Evolutionary conservation across 1,140 invertebrate genomes (phyloP).

Genomic region (Drosophila nasuta): DNA sequence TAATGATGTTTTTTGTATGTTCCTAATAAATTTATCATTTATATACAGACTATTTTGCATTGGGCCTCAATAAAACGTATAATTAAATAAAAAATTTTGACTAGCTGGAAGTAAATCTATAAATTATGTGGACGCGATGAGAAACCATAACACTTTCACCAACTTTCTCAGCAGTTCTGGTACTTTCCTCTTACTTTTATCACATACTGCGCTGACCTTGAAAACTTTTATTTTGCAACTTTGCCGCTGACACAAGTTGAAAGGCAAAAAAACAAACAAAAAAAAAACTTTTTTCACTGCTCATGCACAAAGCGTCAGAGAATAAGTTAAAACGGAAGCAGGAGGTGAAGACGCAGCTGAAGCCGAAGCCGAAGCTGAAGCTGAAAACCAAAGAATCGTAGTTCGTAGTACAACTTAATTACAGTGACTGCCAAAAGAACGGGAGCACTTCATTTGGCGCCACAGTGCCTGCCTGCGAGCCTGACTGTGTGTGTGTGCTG

Average conservation of each 20-base stretch:
- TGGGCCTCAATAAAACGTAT: no score
- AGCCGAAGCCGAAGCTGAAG: slow-evolving; percentile 5
- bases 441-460: slow-evolving; percentile 25
- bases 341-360: neutral
- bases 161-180: neutral
- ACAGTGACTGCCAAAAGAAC: slow-evolving; percentile 66
- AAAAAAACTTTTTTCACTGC: slow-evolving; percentile 23
- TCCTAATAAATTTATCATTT: no score
- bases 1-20: no score
- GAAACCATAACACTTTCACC: slow-evolving; percentile 25
- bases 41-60: no score
- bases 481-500: slow-evolving; percentile 19
- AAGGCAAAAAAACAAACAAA: slow-evolving; percentile 1
- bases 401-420: slow-evolving; percentile 81
- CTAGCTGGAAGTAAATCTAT: neutral
- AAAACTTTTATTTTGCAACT: slow-evolving; percentile 45
- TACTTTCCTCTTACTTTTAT: neutral
- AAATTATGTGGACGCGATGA: neutral
- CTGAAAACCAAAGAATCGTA: slow-evolving; percentile 50
- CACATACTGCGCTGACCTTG: slow-evolving; percentile 54
- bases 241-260: slow-evolving; percentile 29
- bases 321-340: neutral
- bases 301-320: slow-evolving; percentile 15
- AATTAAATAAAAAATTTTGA: no score
- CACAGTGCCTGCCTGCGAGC: slow-evolving; percentile 16